These are phyloP conservation scores for Plebejus anna DNA, from an alignment of 2,888 invertebrate species.

Conservation along the genomic window DNA sequence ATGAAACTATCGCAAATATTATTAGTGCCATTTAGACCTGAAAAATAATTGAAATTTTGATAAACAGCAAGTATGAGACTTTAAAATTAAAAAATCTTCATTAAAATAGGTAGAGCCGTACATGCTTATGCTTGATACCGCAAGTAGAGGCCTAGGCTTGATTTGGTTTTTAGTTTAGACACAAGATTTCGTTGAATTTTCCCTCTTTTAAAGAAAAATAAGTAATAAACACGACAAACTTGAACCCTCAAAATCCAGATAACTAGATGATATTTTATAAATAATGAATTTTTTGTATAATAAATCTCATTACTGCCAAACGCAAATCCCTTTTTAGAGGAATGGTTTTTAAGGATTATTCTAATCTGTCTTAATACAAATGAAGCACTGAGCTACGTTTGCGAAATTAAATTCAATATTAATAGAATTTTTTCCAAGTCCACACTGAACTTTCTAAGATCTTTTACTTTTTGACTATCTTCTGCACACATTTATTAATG, in stretches of 20 bases:
- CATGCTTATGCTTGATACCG: too few relatives aligned
- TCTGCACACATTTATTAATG: background rate
- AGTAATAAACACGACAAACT: background rate
- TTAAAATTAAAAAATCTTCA: too few relatives aligned
- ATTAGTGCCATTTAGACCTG: too few relatives aligned
- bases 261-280: conserved; percentile 20
- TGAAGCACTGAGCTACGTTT: background rate
- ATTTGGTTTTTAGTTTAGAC: too few relatives aligned
- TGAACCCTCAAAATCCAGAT: background rate
- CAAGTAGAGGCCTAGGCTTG: too few relatives aligned
- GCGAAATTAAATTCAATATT: conserved; percentile 13
- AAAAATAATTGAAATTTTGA: too few relatives aligned
- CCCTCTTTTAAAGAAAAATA: background rate
- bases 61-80: too few relatives aligned
- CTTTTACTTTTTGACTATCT: background rate
- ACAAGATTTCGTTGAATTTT: background rate
- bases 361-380: conserved; percentile 22
- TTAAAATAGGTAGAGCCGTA: too few relatives aligned
- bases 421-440: conserved; percentile 4
- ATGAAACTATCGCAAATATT: too few relatives aligned
- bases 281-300: conserved; percentile 21
- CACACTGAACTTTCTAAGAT: background rate
- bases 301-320: conserved; percentile 22
- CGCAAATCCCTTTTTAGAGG: conserved; percentile 10
- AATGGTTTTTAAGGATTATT: conserved; percentile 8